These are phyloP conservation scores for Noctua pronuba DNA, from an alignment of 2,888 invertebrate species.

Conservation along the genomic window DNA sequence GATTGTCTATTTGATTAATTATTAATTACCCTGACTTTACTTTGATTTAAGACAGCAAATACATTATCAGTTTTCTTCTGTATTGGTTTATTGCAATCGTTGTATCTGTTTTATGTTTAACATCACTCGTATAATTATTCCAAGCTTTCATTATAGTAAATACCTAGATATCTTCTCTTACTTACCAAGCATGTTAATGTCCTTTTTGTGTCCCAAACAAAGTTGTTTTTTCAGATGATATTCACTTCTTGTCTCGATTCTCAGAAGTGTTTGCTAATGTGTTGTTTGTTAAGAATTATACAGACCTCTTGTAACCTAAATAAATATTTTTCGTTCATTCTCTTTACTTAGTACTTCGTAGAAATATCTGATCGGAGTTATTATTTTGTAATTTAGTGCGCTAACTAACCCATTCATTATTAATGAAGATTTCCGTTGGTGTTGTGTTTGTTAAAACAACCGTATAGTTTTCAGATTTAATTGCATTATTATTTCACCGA, in stretches of 20 bases:
- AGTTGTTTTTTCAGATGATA: background rate
- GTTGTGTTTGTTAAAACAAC: too few species aligned
- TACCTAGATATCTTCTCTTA: background rate
- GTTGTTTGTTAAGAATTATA: constrained; percentile 6
- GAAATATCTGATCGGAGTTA: background rate
- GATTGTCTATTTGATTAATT: too few species aligned
- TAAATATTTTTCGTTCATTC: constrained; percentile 28
- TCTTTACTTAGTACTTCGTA: background rate
- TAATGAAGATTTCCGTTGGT: background rate
- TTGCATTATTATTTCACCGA: too few species aligned
- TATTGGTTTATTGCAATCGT: background rate
- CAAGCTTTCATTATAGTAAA: background rate
- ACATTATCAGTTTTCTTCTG: background rate
- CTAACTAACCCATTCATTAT: background rate
- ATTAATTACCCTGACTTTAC: background rate
- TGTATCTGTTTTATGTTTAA: too few species aligned
- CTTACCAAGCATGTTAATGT: background rate
- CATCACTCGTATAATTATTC: background rate
- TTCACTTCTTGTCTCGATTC: background rate
- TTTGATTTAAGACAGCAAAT: background rate
- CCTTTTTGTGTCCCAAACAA: background rate
- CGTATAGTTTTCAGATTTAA: too few species aligned
- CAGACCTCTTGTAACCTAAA: background rate
- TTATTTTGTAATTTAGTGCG: background rate
- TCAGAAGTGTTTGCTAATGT: constrained; percentile 14